A percentile compares a stretch with the other conserved stretches of the same genome.
These are phyloP conservation scores for Atractosteus spatula DNA, from an alignment of 2,113 vertebrate species.

Conservation along the genomic window DNA sequence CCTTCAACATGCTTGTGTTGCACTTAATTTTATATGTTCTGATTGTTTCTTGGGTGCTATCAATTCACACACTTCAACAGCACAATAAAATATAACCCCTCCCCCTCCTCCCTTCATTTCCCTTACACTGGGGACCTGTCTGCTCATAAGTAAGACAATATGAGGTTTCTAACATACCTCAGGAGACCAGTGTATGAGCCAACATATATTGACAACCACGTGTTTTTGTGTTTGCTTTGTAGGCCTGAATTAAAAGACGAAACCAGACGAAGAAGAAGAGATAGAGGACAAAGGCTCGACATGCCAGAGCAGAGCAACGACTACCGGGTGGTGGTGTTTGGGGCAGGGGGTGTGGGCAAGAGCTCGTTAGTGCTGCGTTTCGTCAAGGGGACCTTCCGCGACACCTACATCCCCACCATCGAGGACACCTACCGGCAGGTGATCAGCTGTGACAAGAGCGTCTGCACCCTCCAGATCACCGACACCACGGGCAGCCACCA, in stretches of 20 bases:
- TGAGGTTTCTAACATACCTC: no score
- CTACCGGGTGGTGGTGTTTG: slow-evolving; percentile 94
- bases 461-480: slow-evolving; percentile 95
- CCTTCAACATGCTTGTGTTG: no score
- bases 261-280: slow-evolving; percentile 15
- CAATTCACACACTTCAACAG: no score
- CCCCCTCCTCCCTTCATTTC: no score
- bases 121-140: no score
- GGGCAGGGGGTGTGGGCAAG: slow-evolving; percentile 90
- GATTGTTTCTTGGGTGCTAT: no score
- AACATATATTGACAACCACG: not conserved
- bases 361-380: slow-evolving; percentile 95
- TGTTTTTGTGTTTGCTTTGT: slow-evolving; percentile 12
- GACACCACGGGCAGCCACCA: slow-evolving; percentile 96
- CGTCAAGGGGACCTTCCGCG: slow-evolving; percentile 92
- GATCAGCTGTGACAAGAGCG: slow-evolving; percentile 96
- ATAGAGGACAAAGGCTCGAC: slow-evolving; percentile 50
- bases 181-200: not conserved
- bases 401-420: slow-evolving; percentile 94
- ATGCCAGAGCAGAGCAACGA: slow-evolving; percentile 97
- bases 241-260: slow-evolving; percentile 33
- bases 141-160: no score
- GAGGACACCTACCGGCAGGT: slow-evolving; percentile 97
- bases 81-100: no score
- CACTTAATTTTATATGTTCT: no score